A percentile compares a stretch with the other conserved stretches of the same genome.
Conservation (phyloP, 2,113 vertebrate species). For the Heterocephalus glaber region DNA sequence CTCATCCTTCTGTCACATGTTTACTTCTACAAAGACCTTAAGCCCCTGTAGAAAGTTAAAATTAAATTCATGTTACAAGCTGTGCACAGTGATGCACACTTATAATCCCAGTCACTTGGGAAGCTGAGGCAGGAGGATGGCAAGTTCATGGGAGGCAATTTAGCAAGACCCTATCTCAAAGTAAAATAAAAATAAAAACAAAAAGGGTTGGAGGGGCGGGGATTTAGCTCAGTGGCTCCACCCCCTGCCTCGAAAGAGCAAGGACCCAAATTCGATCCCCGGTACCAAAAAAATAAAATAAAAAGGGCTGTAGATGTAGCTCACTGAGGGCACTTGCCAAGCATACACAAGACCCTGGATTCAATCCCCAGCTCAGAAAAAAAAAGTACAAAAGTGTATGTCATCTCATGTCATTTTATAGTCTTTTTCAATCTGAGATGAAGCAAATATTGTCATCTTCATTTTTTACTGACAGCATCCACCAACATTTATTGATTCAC, state of each 20-base stretch:
- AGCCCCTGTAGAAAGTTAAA: neutral
- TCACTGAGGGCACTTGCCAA: neutral
- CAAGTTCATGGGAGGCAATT: neutral
- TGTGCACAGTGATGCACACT: neutral
- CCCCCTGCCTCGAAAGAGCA: too few species aligned
- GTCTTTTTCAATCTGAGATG: neutral
- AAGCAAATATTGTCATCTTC: neutral
- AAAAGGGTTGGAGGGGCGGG: neutral
- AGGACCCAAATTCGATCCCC: too few species aligned
- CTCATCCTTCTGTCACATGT: neutral
- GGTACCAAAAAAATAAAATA: neutral
- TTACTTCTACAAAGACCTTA: neutral
- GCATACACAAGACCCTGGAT: neutral
- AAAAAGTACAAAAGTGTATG: neutral
- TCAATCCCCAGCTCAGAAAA: neutral
- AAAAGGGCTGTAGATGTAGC: neutral
- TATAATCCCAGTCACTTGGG: neutral
- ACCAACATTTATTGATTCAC: rapidly evolving
- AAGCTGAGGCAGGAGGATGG: neutral
- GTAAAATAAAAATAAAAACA: neutral
- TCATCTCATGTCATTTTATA: too few species aligned
- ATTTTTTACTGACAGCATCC: neutral
- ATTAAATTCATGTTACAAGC: neutral
- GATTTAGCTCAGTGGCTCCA: too few species aligned
- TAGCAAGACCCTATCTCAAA: neutral